Evolutionary conservation across 1,140 invertebrate species (phyloP).

Genomic region (Cheumatopsyche charites): DNA sequence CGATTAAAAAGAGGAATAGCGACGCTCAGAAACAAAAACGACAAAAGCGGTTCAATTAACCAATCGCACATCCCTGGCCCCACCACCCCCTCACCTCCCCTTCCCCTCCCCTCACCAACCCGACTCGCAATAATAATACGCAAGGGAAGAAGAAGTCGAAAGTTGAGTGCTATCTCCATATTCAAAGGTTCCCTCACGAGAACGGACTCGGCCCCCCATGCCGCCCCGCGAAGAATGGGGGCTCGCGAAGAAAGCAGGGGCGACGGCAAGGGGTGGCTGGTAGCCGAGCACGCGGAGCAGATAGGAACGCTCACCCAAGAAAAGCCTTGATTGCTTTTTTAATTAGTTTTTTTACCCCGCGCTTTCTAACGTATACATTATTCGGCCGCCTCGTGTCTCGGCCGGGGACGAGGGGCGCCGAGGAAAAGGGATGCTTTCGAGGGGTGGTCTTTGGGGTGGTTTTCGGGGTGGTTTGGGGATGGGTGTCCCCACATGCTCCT

Average conservation of each 20-base stretch:
- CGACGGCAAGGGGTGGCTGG: constrained; percentile 17
- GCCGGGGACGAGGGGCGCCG: not conserved
- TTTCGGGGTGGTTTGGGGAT: not conserved
- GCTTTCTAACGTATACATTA: constrained; percentile 39
- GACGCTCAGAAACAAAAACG: constrained; percentile 19
- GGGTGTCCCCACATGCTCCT: constrained; percentile 6
- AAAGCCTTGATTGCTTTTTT: constrained; percentile 50
- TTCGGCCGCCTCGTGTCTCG: constrained; percentile 34
- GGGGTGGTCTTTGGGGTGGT: not conserved
- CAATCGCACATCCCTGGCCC: constrained; percentile 2
- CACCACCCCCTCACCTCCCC: not conserved
- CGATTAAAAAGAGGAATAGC: constrained; percentile 24
- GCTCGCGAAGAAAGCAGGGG: not conserved
- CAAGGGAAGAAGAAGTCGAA: constrained; percentile 30
- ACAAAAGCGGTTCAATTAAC: constrained; percentile 30
- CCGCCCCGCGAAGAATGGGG: not conserved
- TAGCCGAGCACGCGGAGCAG: constrained; percentile 25
- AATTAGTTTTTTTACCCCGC: constrained; percentile 48
- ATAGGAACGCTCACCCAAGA: constrained; percentile 45
- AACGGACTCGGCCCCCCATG: constrained; percentile 7
- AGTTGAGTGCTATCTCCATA: constrained; percentile 45
- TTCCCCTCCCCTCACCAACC: not conserved
- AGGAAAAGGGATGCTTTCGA: constrained; percentile 25
- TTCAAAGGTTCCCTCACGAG: constrained; percentile 39
- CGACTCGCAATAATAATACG: constrained; percentile 31